Evolutionary conservation across 37 sponge, comb jelly and placozoan genomes (phyloP).

Genomic region (Oopsacas minuta): DNA sequence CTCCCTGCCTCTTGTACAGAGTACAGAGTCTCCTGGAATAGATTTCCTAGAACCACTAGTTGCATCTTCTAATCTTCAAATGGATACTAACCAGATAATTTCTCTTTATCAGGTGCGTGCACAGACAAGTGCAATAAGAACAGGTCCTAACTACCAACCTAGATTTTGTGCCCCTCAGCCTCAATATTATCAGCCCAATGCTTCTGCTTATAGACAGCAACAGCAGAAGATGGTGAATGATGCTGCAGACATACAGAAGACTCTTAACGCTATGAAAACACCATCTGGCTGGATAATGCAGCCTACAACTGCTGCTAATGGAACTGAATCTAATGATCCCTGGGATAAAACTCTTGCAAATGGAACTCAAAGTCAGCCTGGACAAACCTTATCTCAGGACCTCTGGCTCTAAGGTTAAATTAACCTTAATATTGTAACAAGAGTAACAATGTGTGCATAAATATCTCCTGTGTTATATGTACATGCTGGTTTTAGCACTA

Average conservation of each 20-base stretch:
- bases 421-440: too few species aligned
- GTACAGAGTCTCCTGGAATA: background rate
- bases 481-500: background rate
- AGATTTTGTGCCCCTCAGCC: background rate
- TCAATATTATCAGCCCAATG: background rate
- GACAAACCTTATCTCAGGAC: conserved; percentile 3
- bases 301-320: background rate
- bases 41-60: background rate
- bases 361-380: background rate
- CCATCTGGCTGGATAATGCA: background rate
- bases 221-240: background rate
- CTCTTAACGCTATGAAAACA: background rate
- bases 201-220: background rate
- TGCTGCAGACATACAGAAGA: background rate
- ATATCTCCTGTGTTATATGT: background rate
- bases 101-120: background rate
- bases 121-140: background rate
- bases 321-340: background rate
- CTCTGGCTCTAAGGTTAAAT: conserved; percentile 1
- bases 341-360: background rate
- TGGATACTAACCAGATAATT: background rate
- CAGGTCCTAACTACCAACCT: background rate
- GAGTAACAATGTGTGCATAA: background rate
- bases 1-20: background rate
- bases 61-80: background rate